Evolutionary conservation across 2,888 invertebrate genomes (phyloP).

Genomic region (Crepidodera aurea): DNA sequence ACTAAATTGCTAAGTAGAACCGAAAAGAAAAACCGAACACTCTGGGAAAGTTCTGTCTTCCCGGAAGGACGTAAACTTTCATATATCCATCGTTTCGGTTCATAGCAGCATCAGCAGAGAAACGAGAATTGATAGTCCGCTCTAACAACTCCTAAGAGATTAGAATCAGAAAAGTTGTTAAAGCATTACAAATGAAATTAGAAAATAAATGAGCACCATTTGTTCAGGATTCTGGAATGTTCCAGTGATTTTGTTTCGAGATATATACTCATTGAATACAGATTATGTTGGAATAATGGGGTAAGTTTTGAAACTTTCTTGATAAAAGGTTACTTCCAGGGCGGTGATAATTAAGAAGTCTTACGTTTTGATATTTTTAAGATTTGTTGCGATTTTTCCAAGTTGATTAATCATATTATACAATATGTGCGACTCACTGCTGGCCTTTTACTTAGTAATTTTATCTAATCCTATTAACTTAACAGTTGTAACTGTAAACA

Average conservation of each 20-base stretch:
- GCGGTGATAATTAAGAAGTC: too few species aligned
- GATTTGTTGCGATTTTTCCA: too few species aligned
- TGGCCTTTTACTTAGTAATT: too few species aligned
- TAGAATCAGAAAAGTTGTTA: constrained; percentile 2
- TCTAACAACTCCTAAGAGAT: constrained; percentile 1
- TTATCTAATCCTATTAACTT: too few species aligned
- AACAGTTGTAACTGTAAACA: too few species aligned
- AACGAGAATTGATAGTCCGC: constrained; percentile 3
- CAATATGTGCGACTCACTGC: too few species aligned
- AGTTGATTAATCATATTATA: too few species aligned
- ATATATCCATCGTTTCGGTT: neutral
- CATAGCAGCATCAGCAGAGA: neutral
- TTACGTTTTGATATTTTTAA: too few species aligned
- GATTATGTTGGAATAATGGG: too few species aligned
- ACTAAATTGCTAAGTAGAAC: neutral
- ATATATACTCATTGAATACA: neutral
- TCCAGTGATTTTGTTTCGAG: neutral
- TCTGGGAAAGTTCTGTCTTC: neutral
- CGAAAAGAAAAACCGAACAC: neutral
- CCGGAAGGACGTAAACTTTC: neutral
- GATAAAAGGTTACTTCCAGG: too few species aligned
- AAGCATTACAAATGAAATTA: constrained; percentile 1
- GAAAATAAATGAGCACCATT: neutral
- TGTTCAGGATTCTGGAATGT: too few species aligned
- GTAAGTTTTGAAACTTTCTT: too few species aligned